Conservation (phyloP, 1,140 invertebrate species). For the Laupala kohalensis region DNA sequence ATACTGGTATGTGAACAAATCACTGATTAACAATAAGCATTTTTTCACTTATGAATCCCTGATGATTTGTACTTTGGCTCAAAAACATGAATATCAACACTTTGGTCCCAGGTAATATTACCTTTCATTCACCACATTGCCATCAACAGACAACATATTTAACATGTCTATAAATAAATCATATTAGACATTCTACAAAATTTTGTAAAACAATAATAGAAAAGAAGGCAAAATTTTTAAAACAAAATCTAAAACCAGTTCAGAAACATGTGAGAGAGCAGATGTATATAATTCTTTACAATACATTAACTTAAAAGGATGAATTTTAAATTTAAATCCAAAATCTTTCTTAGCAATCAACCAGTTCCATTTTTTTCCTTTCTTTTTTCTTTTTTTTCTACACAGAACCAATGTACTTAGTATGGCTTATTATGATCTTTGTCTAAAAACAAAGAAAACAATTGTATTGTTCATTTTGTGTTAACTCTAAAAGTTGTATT, state of each 20-base stretch:
- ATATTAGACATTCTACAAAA: background rate
- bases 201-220: background rate
- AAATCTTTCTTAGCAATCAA: too few relatives aligned
- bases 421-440: too few relatives aligned
- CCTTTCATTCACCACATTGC: background rate
- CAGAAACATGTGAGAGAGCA: too few relatives aligned
- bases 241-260: background rate
- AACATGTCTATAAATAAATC: background rate
- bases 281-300: too few relatives aligned
- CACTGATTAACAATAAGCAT: background rate
- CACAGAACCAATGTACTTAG: too few relatives aligned
- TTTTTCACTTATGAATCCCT: background rate
- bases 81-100: background rate
- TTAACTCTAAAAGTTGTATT: too few relatives aligned
- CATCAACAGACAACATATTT: background rate
- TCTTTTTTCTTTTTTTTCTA: too few relatives aligned
- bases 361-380: too few relatives aligned
- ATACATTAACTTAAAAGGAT: too few relatives aligned
- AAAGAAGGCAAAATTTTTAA: background rate
- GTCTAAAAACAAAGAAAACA: too few relatives aligned
- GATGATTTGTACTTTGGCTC: background rate
- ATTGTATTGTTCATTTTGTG: too few relatives aligned
- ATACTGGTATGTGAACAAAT: background rate
- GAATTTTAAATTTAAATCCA: too few relatives aligned
- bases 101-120: background rate